Percentiles rank a stretch among this genome's conserved stretches.
These are phyloP conservation scores for Bergia puertoricense DNA, from an alignment of 92 coral and sea anemone species.

Conservation along the genomic window DNA sequence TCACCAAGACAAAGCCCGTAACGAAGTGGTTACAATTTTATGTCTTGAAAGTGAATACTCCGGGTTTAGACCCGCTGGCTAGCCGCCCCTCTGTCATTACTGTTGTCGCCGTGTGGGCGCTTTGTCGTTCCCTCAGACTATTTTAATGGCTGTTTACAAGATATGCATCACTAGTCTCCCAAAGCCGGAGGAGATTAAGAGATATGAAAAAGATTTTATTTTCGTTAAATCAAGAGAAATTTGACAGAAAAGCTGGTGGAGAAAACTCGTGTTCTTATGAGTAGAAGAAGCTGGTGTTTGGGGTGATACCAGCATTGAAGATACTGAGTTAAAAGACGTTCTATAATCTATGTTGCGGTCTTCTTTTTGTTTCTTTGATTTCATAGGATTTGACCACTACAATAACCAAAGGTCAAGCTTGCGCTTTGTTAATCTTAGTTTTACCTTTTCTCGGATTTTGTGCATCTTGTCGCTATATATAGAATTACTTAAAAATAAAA, in stretches of 20 bases:
- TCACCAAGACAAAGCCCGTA: background rate
- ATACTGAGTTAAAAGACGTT: background rate
- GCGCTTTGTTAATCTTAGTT: background rate
- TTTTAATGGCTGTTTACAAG: background rate
- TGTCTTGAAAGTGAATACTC: slow-evolving; percentile 16
- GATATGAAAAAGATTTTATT: background rate
- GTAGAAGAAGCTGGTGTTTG: background rate
- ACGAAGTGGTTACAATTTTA: background rate
- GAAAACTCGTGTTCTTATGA: background rate
- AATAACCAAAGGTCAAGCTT: background rate
- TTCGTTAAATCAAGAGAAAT: background rate
- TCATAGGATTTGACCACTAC: background rate
- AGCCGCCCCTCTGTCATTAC: background rate
- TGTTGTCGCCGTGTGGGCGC: background rate
- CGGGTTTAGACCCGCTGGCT: background rate
- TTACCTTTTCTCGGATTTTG: background rate
- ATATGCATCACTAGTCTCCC: slow-evolving; percentile 17
- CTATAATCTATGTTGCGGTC: background rate
- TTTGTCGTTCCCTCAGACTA: background rate
- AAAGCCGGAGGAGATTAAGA: slow-evolving; percentile 5
- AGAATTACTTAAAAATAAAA: no score
- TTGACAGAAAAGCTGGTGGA: background rate
- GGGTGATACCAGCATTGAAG: background rate
- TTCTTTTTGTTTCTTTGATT: background rate
- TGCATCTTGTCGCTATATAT: background rate